Percentiles rank a stretch among this genome's conserved stretches.
These are phyloP conservation scores for Aromia moschata DNA, from an alignment of 2,888 invertebrate species.

Conservation along the genomic window DNA sequence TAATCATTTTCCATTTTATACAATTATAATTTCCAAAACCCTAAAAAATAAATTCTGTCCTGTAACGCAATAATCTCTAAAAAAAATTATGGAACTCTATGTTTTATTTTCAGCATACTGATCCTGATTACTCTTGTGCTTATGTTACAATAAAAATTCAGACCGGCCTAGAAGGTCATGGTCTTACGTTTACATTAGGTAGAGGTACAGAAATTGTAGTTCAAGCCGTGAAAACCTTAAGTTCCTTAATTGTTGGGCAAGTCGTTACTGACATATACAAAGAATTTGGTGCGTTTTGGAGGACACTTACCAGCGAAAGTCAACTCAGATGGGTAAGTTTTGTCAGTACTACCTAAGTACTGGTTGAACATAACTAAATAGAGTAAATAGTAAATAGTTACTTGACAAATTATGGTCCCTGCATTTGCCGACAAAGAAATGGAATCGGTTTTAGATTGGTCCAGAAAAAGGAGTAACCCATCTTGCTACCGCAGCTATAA, in stretches of 20 bases:
- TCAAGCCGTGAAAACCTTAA: conserved; percentile 76
- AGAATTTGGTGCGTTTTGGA: conserved; percentile 84
- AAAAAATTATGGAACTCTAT: neutral
- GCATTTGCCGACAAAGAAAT: too few relatives aligned
- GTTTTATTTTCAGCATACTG: conserved; percentile 72
- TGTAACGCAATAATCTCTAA: neutral
- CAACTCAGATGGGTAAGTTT: conserved; percentile 87
- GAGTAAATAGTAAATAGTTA: too few relatives aligned
- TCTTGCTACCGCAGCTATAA: conserved; percentile 84
- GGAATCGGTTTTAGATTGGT: conserved; percentile 71
- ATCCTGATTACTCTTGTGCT: conserved; percentile 91
- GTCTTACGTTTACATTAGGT: conserved; percentile 88
- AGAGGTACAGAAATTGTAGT: conserved; percentile 89
- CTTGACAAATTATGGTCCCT: too few relatives aligned
- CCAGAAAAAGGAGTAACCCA: conserved; percentile 92
- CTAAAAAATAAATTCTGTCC: too few relatives aligned
- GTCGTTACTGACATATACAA: conserved; percentile 76
- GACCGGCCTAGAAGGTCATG: conserved; percentile 75
- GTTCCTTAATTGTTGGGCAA: conserved; percentile 74
- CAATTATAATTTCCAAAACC: too few relatives aligned
- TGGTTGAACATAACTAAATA: neutral
- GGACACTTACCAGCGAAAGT: conserved; percentile 82
- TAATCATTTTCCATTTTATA: too few relatives aligned
- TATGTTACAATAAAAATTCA: conserved; percentile 83
- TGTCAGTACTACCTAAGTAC: neutral